Evolutionary conservation across 92 coral and sea anemone genomes (phyloP).

Genomic region (Porites evermanni): DNA sequence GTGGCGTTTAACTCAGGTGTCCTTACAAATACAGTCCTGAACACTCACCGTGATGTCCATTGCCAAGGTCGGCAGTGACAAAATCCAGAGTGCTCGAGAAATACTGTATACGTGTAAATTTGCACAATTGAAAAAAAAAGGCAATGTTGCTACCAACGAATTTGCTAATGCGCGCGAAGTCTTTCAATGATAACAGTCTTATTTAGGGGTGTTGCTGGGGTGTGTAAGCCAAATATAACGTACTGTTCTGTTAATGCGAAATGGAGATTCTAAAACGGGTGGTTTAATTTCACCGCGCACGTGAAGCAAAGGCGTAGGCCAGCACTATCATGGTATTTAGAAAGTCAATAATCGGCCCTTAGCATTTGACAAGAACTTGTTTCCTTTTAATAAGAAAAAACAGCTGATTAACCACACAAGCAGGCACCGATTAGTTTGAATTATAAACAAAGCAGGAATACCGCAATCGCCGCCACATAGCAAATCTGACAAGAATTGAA

Average conservation of each 20-base stretch:
- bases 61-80: background rate
- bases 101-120: background rate
- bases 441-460: background rate
- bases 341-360: slow-evolving; percentile 23
- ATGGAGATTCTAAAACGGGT: too few species aligned
- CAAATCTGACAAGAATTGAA: background rate
- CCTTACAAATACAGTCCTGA: background rate
- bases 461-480: background rate
- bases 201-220: too few species aligned
- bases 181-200: too few species aligned
- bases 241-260: too few species aligned
- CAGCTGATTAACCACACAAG: slow-evolving; percentile 29
- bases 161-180: too few species aligned
- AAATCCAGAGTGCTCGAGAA: background rate
- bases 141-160: too few species aligned
- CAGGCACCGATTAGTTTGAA: background rate
- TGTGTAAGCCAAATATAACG: too few species aligned
- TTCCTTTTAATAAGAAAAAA: background rate
- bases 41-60: background rate
- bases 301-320: slow-evolving; percentile 2
- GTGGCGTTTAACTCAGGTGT: background rate
- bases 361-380: slow-evolving; percentile 1
- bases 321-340: slow-evolving; percentile 4
- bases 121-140: background rate
- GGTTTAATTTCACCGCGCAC: background rate